These are phyloP conservation scores for Odontothrips loti DNA, from an alignment of 2,888 invertebrate genomes.

Conservation along the genomic window DNA sequence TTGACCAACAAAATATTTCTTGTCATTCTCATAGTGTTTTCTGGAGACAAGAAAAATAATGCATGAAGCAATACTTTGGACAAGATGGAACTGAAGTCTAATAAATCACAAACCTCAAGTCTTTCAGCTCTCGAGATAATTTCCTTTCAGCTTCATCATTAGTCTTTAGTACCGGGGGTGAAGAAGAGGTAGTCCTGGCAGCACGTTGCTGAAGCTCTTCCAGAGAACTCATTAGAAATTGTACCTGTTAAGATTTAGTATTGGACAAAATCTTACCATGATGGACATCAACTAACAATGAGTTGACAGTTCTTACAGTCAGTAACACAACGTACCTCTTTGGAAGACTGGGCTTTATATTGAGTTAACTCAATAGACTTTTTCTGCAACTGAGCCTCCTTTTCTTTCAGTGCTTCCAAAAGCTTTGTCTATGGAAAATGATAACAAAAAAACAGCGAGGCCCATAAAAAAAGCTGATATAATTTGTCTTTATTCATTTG, in stretches of 20 bases:
- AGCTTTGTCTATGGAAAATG: neutral
- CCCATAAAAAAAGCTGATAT: too few relatives aligned
- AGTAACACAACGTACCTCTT: neutral
- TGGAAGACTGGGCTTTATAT: neutral
- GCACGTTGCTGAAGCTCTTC: neutral
- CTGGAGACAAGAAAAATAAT: neutral
- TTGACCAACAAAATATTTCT: neutral
- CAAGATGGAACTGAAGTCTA: neutral
- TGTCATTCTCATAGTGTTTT: neutral
- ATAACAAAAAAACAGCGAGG: too few relatives aligned
- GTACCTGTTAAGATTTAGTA: neutral
- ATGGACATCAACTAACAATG: too few relatives aligned
- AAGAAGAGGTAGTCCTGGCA: slow-evolving; percentile 1
- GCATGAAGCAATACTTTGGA: too few relatives aligned
- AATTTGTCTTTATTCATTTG: neutral
- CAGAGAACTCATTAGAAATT: neutral
- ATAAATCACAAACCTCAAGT: neutral
- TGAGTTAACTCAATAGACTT: neutral
- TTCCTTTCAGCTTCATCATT: neutral
- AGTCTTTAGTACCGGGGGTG: neutral
- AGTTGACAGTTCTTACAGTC: neutral
- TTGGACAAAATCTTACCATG: too few relatives aligned
- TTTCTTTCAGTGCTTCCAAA: neutral
- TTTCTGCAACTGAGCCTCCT: neutral
- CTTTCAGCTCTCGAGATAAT: neutral